Base-by-base conservation (phyloP, 1,140 invertebrate species). In the Coboldia fuscipes region DNA sequence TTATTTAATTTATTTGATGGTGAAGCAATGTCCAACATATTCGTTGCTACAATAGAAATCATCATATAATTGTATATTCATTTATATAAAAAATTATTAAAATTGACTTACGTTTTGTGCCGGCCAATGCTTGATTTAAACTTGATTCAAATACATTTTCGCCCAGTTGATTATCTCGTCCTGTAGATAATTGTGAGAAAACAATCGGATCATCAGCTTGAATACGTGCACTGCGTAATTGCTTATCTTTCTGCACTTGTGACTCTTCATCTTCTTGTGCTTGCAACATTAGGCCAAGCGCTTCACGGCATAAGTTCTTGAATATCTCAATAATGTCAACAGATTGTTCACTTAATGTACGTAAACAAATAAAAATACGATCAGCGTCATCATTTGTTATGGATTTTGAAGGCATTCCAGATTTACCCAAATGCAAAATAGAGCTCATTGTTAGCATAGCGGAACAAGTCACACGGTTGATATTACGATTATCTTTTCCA, bases 371-470 rank as follows among this genome's bases (percentile, higher is more conserved):
- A n/a, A 81, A 72, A 19, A 93, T 73, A 44, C 89, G 72, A 51
- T 97, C 92, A 18, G 71, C 60, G 56, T 97, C 93, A 56, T 97
- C 94, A 50, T 97, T 88, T 6, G 88, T 97, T 37, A 97, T 90
- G 0, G 72, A 62, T 53, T 82, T 75, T 2, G 56, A 54, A 15
- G 71, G 64, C 19, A 75, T 54, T 37, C 73, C 72, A 39, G 57
- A 82, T 48, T 77, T 76, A 39, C 88, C 86, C 14, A 89, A 57
- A 51, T 88, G 81, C 30, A 93, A 57, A 23, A 93, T 72, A 13
- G 81, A 79, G 6, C 82, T 67, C 69, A 93, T 79, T 18, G 92
- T 70, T 2, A 89, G 60, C 82, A 93, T 88, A 3, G 76, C 64
- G 55, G 90, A 81, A 7, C 81, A 79, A 42, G 74, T 68, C 46